Evolutionary conservation across 2,113 vertebrate species (phyloP).

Genomic region (Brachionichthys hirsutus): DNA sequence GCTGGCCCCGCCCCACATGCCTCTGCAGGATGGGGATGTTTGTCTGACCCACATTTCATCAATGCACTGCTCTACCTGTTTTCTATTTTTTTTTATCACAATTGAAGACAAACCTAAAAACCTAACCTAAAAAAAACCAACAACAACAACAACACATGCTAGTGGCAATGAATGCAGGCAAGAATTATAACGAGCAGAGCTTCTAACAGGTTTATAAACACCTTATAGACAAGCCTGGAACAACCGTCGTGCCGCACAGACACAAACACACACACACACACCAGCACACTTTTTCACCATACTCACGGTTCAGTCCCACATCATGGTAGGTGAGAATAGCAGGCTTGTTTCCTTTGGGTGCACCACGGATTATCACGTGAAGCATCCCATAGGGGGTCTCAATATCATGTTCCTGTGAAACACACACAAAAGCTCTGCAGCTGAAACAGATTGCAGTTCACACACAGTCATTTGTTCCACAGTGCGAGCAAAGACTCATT

Average conservation of each 20-base stretch:
- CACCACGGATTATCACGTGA: slow-evolving; percentile 94
- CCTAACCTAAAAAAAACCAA: too few species aligned
- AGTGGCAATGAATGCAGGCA: too few species aligned
- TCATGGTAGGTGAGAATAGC: slow-evolving; percentile 97
- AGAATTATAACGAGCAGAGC: neutral
- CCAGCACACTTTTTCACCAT: neutral
- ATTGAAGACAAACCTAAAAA: neutral
- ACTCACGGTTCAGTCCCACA: slow-evolving; percentile 97
- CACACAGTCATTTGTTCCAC: neutral
- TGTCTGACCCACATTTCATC: slow-evolving; percentile 74
- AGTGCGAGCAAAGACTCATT: neutral
- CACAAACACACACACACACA: neutral
- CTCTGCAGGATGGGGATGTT: slow-evolving; percentile 62
- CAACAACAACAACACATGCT: too few species aligned
- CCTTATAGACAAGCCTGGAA: slow-evolving; percentile 5
- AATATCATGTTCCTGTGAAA: slow-evolving; percentile 91
- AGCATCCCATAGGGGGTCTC: slow-evolving; percentile 94
- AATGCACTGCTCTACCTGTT: slow-evolving; percentile 2
- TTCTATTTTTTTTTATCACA: slow-evolving; percentile 15
- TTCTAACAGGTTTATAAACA: slow-evolving; percentile 34
- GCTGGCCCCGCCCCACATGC: slow-evolving; percentile 22
- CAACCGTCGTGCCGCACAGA: slow-evolving; percentile 8
- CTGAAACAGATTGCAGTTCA: too few species aligned
- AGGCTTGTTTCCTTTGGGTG: slow-evolving; percentile 91
- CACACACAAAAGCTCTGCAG: slow-evolving; percentile 68